Evolutionary conservation across 2,113 vertebrate species (phyloP).

Genomic region (Herpetotheres cachinnans): DNA sequence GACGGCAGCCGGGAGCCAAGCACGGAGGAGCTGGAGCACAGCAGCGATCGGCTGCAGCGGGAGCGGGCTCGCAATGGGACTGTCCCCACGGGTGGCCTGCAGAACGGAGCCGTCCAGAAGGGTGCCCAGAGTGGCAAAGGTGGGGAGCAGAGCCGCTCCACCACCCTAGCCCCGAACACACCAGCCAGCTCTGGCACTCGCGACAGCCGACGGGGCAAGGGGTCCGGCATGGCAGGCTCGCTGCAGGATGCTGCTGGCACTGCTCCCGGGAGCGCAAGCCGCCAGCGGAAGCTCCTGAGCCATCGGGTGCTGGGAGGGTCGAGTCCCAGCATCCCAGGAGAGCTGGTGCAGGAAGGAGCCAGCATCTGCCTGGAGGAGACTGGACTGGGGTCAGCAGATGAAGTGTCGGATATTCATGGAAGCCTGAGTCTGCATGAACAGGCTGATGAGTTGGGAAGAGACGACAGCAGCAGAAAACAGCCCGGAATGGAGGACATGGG

Average conservation of each 20-base stretch:
- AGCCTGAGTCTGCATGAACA: conserved; percentile 37
- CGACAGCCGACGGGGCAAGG: background rate
- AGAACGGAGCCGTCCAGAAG: conserved; percentile 49
- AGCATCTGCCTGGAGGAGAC: conserved; percentile 36
- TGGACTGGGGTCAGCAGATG: conserved; percentile 29
- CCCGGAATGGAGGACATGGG: background rate
- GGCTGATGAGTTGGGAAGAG: background rate
- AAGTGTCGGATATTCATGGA: conserved; percentile 26
- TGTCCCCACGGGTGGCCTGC: background rate
- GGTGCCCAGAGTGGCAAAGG: background rate
- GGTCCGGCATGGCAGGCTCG: background rate
- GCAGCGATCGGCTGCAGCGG: conserved; percentile 34
- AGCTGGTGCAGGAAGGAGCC: background rate
- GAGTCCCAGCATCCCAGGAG: conserved; percentile 20
- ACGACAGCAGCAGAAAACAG: background rate
- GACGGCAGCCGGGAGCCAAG: conserved; percentile 58
- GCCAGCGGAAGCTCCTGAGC: conserved; percentile 9
- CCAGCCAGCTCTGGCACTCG: background rate
- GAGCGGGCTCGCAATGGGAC: conserved; percentile 57
- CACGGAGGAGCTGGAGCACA: conserved; percentile 40
- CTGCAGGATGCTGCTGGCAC: background rate
- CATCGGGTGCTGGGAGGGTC: background rate
- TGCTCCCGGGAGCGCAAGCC: background rate
- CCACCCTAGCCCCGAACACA: background rate
- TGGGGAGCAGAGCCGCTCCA: background rate